Evolutionary conservation across 1,140 invertebrate species (phyloP).

Genomic region (Babylonia areolata): DNA sequence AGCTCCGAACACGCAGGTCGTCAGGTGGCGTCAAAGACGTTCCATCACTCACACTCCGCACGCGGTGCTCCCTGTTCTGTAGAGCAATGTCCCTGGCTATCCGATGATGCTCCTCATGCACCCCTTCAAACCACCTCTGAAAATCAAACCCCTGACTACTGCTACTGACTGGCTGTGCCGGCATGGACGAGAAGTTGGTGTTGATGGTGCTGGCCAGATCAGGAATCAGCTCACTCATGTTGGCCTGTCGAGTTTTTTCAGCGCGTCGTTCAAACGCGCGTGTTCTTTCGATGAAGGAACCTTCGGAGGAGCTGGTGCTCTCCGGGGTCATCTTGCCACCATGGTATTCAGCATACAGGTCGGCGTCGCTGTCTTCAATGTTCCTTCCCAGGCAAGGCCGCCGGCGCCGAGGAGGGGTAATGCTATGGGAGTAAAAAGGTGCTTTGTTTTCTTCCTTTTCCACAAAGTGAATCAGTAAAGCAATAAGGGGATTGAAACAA

Average conservation of each 20-base stretch:
- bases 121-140: constrained; percentile 63
- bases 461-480: too few relatives aligned
- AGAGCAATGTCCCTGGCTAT: constrained; percentile 48
- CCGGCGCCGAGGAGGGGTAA: constrained; percentile 59
- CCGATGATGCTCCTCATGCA: constrained; percentile 68
- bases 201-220: constrained; percentile 66
- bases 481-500: too few relatives aligned
- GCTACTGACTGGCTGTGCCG: not conserved
- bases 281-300: constrained; percentile 37
- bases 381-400: constrained; percentile 70
- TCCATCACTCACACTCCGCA: constrained; percentile 40
- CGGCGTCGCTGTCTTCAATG: constrained; percentile 73
- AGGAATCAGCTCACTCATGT: constrained; percentile 53
- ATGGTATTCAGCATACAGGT: constrained; percentile 73
- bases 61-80: constrained; percentile 30
- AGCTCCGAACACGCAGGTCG: constrained; percentile 59
- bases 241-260: constrained; percentile 11
- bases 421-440: constrained; percentile 47
- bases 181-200: constrained; percentile 64
- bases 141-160: constrained; percentile 66
- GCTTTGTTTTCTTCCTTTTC: not conserved
- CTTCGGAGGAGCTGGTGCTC: constrained; percentile 47
- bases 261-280: not conserved
- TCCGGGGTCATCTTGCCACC: constrained; percentile 51
- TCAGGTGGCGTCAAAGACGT: constrained; percentile 31